Conservation (phyloP, 2,888 invertebrate species). For the Cephus pygmeus region DNA sequence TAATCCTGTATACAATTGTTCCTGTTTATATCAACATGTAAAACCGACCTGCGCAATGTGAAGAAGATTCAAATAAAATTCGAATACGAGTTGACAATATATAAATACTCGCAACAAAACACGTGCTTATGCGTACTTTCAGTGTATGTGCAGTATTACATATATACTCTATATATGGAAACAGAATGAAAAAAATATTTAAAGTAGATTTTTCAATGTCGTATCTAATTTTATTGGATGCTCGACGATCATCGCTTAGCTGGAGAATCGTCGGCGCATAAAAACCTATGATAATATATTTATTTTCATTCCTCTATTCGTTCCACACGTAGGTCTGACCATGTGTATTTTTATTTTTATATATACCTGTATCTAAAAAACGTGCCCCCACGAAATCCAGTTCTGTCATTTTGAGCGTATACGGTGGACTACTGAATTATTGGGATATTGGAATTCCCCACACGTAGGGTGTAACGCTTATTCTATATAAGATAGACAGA, state of each 20-base stretch:
- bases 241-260: neutral
- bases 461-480: neutral
- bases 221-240: neutral
- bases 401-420: neutral
- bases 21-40: neutral
- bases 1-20: neutral
- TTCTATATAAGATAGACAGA: neutral
- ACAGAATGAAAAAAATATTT: neutral
- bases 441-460: neutral
- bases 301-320: neutral
- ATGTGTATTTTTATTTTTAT: neutral
- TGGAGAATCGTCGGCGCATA: neutral
- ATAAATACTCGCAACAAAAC: neutral
- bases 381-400: neutral
- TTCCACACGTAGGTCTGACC: neutral
- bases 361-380: neutral
- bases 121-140: neutral
- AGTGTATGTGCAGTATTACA: neutral
- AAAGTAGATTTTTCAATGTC: neutral
- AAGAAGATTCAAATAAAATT: neutral
- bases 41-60: neutral
- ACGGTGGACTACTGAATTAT: neutral
- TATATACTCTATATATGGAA: neutral
- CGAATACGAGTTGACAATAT: neutral
- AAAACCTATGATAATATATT: neutral